Evolutionary conservation across 1,140 invertebrate genomes (phyloP).

Genomic region (Heterodera schachtii): DNA sequence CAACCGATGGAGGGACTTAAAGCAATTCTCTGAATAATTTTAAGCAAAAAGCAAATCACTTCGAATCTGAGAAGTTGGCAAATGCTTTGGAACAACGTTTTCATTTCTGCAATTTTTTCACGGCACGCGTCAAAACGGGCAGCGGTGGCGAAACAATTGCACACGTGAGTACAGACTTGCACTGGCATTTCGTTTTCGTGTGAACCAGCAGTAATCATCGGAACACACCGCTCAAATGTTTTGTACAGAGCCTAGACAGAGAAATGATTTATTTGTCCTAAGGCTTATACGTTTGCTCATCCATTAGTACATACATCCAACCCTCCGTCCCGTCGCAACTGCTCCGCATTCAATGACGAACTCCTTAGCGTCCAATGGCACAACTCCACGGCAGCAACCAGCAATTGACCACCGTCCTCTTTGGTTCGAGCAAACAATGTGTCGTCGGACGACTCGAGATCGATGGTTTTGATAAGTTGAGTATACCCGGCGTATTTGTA

Average conservation of each 20-base stretch:
- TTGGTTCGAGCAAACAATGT: conserved; percentile 74
- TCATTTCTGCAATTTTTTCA: conserved; percentile 80
- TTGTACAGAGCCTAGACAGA: conserved; percentile 51
- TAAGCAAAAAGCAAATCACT: conserved; percentile 68
- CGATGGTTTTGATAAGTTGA: conserved; percentile 92
- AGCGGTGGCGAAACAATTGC: conserved; percentile 87
- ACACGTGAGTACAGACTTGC: conserved; percentile 88
- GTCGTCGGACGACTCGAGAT: conserved; percentile 88
- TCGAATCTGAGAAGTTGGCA: conserved; percentile 86
- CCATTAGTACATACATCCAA: conserved; percentile 73
- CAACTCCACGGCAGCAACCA: conserved; percentile 88
- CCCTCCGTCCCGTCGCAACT: conserved; percentile 87
- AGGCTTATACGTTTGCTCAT: neutral
- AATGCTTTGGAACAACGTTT: conserved; percentile 82
- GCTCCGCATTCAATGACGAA: conserved; percentile 95
- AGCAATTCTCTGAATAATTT: no score
- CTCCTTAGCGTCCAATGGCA: conserved; percentile 94
- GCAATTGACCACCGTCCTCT: conserved; percentile 80
- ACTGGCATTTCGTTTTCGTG: conserved; percentile 81
- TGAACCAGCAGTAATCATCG: conserved; percentile 54
- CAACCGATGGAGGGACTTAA: conserved; percentile 77
- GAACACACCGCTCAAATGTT: conserved; percentile 61
- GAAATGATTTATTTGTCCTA: neutral
- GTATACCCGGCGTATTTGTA: conserved; percentile 99
- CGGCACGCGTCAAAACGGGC: conserved; percentile 89